Evolutionary conservation across 2,797 vertebrate species (phyloP).

Genomic region (Pterois miles): DNA sequence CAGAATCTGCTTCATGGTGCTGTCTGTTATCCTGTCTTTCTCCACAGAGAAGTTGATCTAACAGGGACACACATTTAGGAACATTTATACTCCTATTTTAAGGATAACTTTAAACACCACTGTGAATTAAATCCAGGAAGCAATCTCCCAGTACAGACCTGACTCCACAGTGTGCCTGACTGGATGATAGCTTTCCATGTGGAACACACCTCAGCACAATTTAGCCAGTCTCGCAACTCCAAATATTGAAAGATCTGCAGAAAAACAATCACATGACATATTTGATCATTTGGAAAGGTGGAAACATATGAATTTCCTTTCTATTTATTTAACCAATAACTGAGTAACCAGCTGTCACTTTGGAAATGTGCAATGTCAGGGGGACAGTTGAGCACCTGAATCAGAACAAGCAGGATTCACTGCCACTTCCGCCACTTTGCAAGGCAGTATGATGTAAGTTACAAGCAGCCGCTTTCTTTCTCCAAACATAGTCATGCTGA

Average conservation of each 20-base stretch:
- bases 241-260: conserved; percentile 77
- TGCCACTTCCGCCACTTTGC: conserved; percentile 13
- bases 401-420: not conserved
- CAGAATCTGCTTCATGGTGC: conserved; percentile 65
- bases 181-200: conserved; percentile 76
- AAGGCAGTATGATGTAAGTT: conserved; percentile 14
- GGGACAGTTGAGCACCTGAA: not conserved
- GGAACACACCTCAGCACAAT: conserved; percentile 76
- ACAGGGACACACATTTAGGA: not conserved
- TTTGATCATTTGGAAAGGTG: not conserved
- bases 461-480: conserved; percentile 29
- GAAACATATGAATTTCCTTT: not conserved
- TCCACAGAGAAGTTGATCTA: conserved; percentile 78
- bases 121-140: conserved; percentile 8
- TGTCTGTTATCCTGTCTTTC: conserved; percentile 73
- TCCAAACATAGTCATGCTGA: conserved; percentile 71
- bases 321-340: not conserved
- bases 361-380: not conserved
- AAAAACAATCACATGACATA: conserved; percentile 8
- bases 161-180: conserved; percentile 73
- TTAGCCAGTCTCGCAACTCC: conserved; percentile 70
- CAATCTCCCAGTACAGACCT: conserved; percentile 63
- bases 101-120: not conserved
- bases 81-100: conserved; percentile 2
- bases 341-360: not conserved